phyloP scores from a whole-genome alignment of 2,113 vertebrate genomes.

The Eonycteris spelaea region DNA sequence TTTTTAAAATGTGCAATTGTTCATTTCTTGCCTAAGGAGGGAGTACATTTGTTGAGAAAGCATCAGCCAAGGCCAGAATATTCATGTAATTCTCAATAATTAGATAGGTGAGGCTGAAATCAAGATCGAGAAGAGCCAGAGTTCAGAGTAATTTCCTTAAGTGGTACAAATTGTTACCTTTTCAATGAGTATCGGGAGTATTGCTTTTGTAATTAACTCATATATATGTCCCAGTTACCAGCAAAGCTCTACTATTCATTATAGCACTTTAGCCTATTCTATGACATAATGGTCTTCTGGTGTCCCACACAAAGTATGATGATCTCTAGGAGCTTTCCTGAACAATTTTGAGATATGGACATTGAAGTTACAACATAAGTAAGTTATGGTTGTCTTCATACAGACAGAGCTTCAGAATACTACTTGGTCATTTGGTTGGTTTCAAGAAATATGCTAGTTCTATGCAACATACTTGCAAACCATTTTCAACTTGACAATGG shows the following conservation, averaged over 20 bases:
- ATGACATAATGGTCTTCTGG: not conserved
- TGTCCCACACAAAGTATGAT: not conserved
- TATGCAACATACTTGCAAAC: not conserved
- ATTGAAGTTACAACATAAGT: not conserved
- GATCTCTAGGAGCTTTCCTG: not conserved
- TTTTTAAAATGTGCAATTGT: not conserved
- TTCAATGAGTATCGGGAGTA: not conserved
- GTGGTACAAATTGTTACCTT: not conserved
- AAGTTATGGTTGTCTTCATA: not conserved
- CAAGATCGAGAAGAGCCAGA: not conserved
- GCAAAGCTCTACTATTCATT: not conserved
- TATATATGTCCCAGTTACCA: not conserved
- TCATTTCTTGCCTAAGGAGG: not conserved
- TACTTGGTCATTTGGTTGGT: not conserved
- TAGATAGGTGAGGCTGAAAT: not conserved
- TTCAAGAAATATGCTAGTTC: not conserved
- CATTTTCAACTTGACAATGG: not conserved
- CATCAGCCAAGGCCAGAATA: not conserved
- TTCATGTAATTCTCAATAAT: not conserved
- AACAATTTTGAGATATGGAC: not conserved
- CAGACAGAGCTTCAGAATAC: not conserved
- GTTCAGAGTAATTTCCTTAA: not conserved
- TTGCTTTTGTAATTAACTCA: not conserved
- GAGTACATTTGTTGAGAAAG: not conserved
- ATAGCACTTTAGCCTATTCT: not conserved